Conservation (phyloP, 2,113 vertebrate species). For the Tamias sibiricus region DNA sequence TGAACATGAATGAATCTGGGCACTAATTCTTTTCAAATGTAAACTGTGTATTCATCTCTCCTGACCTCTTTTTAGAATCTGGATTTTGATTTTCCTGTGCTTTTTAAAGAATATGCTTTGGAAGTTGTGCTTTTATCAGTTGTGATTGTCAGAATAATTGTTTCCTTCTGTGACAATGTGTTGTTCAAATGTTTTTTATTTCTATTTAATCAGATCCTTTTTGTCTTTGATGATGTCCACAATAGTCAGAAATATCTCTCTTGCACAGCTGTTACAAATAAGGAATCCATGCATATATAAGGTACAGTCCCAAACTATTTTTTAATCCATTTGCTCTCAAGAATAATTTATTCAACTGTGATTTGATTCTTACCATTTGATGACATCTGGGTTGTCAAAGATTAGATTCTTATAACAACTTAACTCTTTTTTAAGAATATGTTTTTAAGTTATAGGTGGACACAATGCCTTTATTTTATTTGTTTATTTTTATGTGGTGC, state of each 20-base stretch:
- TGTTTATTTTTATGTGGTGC: no score
- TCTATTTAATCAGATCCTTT: constrained; percentile 71
- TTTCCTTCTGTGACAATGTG: constrained; percentile 67
- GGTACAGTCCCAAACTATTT: constrained; percentile 29
- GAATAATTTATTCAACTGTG: constrained; percentile 27
- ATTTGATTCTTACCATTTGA: constrained; percentile 49
- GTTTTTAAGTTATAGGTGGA: no score
- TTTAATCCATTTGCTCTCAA: constrained; percentile 15
- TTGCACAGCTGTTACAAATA: constrained; percentile 69
- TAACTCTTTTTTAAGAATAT: background rate
- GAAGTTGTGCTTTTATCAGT: constrained; percentile 65
- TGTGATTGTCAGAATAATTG: constrained; percentile 65
- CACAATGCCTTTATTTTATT: no score
- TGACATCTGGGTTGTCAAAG: background rate
- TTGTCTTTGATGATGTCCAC: constrained; percentile 63
- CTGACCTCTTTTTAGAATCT: constrained; percentile 46
- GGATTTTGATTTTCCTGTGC: constrained; percentile 55
- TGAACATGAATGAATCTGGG: background rate
- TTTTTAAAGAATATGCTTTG: constrained; percentile 58
- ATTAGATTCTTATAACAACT: background rate
- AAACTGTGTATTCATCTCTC: constrained; percentile 36
- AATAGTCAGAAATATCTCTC: constrained; percentile 48
- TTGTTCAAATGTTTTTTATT: constrained; percentile 68
- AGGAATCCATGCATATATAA: constrained; percentile 10
- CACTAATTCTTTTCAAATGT: constrained; percentile 28